Conservation (phyloP, 1,140 invertebrate genomes). For the Trichonephila clavata region DNA sequence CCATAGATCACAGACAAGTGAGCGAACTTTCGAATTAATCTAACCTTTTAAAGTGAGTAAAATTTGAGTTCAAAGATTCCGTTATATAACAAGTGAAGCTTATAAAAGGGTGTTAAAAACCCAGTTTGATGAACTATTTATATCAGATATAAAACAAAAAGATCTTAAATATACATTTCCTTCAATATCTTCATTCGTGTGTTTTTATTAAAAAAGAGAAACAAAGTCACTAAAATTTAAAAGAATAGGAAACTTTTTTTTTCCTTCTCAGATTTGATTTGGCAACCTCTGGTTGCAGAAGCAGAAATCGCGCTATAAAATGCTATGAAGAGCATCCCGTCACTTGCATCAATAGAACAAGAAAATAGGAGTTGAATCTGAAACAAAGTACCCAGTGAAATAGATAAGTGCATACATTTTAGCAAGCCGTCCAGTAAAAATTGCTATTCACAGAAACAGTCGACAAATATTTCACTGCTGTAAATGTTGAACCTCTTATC, state of each 20-base stretch:
- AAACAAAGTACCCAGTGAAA: not conserved
- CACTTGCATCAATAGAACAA: slow-evolving; percentile 14
- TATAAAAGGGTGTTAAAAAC: too few species aligned
- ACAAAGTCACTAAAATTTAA: not conserved
- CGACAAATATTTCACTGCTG: slow-evolving; percentile 57
- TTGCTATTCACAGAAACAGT: slow-evolving; percentile 49
- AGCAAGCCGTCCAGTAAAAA: not conserved
- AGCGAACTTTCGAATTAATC: too few species aligned
- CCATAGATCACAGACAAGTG: too few species aligned
- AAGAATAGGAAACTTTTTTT: not conserved
- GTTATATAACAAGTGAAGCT: too few species aligned
- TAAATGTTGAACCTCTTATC: slow-evolving; percentile 68
- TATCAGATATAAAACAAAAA: not conserved
- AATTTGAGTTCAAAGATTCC: too few species aligned
- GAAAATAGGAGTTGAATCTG: not conserved
- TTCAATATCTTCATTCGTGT: not conserved
- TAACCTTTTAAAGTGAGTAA: too few species aligned
- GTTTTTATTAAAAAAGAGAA: not conserved
- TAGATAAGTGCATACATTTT: slow-evolving; percentile 48
- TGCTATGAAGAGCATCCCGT: not conserved
- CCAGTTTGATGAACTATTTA: too few species aligned
- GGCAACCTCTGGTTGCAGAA: not conserved
- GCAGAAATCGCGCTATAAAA: not conserved
- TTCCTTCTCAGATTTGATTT: too few species aligned
- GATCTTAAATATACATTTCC: not conserved